Evolutionary conservation across 1,140 invertebrate genomes (phyloP).

Genomic region (Aphelenchoides fujianensis): DNA sequence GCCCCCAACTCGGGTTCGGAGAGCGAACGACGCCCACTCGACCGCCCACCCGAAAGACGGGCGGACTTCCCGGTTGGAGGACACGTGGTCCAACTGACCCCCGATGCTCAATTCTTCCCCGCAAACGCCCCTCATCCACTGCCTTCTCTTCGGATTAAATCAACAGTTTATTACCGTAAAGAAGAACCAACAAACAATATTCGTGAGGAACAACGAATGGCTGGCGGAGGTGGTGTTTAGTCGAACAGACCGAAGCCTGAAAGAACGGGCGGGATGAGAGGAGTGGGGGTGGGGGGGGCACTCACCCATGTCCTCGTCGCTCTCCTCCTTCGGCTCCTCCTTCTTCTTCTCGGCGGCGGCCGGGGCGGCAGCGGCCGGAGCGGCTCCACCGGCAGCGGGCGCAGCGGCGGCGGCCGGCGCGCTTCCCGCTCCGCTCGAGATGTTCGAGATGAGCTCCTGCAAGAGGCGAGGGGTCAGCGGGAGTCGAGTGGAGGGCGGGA

Average conservation of each 20-base stretch:
- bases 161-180: conserved; percentile 10
- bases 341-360: conserved; percentile 41
- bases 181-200: conserved; percentile 5
- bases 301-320: conserved; percentile 57
- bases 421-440: conserved; percentile 84
- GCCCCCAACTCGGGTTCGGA: conserved; percentile 1
- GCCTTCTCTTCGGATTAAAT: neutral
- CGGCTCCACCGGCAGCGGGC: conserved; percentile 70
- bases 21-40: neutral
- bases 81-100: conserved; percentile 1
- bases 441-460: conserved; percentile 82
- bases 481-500: neutral
- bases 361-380: conserved; percentile 64
- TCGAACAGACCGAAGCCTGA: conserved; percentile 57
- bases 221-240: conserved; percentile 34
- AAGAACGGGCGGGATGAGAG: no score
- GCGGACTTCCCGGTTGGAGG: conserved; percentile 4
- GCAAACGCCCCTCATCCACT: neutral
- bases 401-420: conserved; percentile 73
- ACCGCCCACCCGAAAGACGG: neutral
- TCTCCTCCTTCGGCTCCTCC: conserved; percentile 58
- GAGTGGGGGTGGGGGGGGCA: neutral
- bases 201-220: conserved; percentile 2
- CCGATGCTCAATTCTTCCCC: neutral
- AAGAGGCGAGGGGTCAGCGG: conserved; percentile 25